phyloP scores from a whole-genome alignment of 2,113 vertebrate genomes.

The Otus sunia region DNA sequence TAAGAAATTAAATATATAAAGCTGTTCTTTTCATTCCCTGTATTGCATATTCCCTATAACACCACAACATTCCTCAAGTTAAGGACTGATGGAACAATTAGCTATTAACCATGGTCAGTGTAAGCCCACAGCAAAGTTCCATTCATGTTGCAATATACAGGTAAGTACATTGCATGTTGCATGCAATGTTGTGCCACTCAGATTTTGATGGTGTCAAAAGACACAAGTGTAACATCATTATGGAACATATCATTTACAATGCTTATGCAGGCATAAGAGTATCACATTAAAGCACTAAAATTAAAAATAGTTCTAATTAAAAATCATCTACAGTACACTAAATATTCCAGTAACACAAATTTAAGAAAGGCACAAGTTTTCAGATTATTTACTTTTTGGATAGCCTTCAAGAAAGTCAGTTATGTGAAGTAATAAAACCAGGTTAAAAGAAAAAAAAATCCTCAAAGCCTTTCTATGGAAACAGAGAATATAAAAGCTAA shows the following conservation, averaged over 20 bases:
- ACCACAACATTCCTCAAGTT: not conserved
- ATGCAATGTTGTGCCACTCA: not conserved
- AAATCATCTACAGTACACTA: not conserved
- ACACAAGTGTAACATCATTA: not conserved
- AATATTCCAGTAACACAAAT: not conserved
- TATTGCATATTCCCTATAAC: not conserved
- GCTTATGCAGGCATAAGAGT: not conserved
- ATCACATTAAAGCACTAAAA: not conserved
- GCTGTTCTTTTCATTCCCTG: not conserved
- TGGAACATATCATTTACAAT: not conserved
- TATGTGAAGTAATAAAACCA: not conserved
- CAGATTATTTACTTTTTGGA: not conserved
- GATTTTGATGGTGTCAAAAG: not conserved
- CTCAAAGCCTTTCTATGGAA: not conserved
- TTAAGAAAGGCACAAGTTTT: not conserved
- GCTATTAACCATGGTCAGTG: not conserved
- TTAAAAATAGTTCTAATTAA: not conserved
- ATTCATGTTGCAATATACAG: not conserved
- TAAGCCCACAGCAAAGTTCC: not conserved
- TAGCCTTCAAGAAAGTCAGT: not conserved
- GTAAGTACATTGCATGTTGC: no score
- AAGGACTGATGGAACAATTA: not conserved
- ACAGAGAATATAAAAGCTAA: not conserved
- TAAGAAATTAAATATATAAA: not conserved
- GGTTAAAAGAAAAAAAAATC: not conserved